A percentile compares a stretch with the other conserved stretches of the same genome.
phyloP scores from a whole-genome alignment of 1,140 invertebrate genomes.

The Riptortus pedestris region DNA sequence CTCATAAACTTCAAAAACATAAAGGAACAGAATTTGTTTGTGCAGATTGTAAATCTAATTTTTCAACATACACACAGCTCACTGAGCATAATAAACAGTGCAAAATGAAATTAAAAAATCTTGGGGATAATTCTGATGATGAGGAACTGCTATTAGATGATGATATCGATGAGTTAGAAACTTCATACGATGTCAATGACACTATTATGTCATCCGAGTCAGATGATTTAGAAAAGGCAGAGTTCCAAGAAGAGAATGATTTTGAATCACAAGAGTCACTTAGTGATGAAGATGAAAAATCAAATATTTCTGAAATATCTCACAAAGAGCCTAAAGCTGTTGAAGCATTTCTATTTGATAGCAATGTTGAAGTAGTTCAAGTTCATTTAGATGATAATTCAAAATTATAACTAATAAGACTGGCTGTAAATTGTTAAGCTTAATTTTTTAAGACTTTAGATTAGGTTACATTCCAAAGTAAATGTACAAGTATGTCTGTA shows the following conservation, averaged over 20 bases:
- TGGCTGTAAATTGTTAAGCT: conserved; percentile 22
- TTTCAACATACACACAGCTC: conserved; percentile 18
- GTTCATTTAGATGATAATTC: background rate
- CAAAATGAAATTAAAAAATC: conserved; percentile 20
- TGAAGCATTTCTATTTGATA: background rate
- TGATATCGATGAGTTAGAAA: conserved; percentile 7
- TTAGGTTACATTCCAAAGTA: conserved; percentile 1
- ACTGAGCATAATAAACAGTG: conserved; percentile 26
- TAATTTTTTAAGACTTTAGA: conserved; percentile 7
- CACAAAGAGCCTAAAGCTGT: background rate
- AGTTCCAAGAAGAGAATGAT: background rate
- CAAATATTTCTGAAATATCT: background rate
- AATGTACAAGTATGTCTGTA: background rate
- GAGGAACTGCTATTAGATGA: conserved; percentile 1
- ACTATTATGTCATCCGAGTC: conserved; percentile 8
- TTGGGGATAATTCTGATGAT: background rate
- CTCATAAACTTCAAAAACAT: conserved; percentile 20
- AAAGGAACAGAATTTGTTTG: conserved; percentile 26
- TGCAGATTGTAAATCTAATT: conserved; percentile 27
- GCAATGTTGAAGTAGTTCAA: background rate
- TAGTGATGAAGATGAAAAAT: conserved; percentile 6
- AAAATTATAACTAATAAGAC: conserved; percentile 17
- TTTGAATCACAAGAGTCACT: background rate
- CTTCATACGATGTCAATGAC: background rate
- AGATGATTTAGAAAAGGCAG: background rate